Percentiles rank a stretch among this genome's conserved stretches.
These are phyloP conservation scores for Protosalanx chinensis DNA, from an alignment of 2,797 vertebrate genomes.

Conservation along the genomic window DNA sequence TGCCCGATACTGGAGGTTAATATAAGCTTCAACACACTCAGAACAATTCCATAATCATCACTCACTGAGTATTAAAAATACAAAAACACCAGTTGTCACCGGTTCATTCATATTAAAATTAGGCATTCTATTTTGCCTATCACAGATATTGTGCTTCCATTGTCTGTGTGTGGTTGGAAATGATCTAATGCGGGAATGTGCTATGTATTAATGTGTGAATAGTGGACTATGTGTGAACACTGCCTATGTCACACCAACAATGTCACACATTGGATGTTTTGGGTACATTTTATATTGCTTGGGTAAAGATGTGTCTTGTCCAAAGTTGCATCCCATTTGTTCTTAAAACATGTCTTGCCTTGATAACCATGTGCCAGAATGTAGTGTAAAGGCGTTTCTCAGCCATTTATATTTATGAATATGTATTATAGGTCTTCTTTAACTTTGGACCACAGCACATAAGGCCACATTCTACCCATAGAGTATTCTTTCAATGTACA, in stretches of 20 bases:
- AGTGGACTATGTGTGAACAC: too few relatives aligned
- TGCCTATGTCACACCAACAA: too few relatives aligned
- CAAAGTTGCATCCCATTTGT: background rate
- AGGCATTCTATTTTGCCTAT: conserved; percentile 6
- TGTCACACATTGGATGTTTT: background rate
- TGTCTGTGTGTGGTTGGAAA: too few relatives aligned
- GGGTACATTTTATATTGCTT: background rate
- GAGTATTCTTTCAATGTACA: background rate
- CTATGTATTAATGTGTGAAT: background rate
- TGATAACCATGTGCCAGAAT: background rate
- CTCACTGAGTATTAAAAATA: background rate
- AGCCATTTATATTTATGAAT: conserved; percentile 3
- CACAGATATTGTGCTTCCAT: background rate
- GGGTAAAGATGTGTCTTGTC: background rate
- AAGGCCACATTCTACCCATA: background rate
- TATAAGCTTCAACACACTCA: conserved; percentile 41
- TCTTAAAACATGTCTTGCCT: too few relatives aligned
- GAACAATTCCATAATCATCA: conserved; percentile 31
- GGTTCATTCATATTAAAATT: background rate
- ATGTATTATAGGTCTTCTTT: background rate
- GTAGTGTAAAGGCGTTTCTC: background rate
- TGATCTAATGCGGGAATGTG: background rate
- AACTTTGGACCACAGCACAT: background rate
- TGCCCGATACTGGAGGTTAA: conserved; percentile 51
- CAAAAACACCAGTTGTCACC: too few relatives aligned